Base-by-base conservation (phyloP, 2,113 vertebrate genomes). In the Tinamus guttatus region DNA sequence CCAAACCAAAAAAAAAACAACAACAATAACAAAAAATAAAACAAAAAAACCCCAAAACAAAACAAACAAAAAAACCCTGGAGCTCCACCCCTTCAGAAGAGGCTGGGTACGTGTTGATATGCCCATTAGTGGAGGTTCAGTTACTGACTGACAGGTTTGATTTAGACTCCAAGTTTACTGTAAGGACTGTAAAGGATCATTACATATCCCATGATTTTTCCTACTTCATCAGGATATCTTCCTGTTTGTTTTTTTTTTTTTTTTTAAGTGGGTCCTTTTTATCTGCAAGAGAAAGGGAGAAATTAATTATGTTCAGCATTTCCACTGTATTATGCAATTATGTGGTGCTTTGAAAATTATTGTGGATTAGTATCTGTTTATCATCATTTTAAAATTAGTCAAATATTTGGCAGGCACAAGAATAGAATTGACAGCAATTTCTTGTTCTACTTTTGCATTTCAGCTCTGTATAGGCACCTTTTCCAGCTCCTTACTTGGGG, bases 161-260 rank as follows among this genome's bases (percentile, higher is more conserved):
- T 79, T 64, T 16, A 6, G 38, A 0, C 7, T 5, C 30, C 13
- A 19, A 21, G 22, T 51, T 25, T 81, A 21, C 12, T 2, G 20
- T n/a, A 12, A 13, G 36, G 5, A 56, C 28, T 45, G 9, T 20
- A 41, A 18, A 4, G 38, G 54, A 32, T 84, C 49, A 43, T 14
- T 38, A 41, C 19, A 7, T 6, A 0, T 8, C 3, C 12, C 17
- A 2, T 16, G n/a, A 11, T 3, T 0, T 36, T 77, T 87, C 60
- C n/a, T 32, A 2, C 7, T 40, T 40, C 34, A 0, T 0, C 70
- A 20, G 41, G 12, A 2, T 58, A 27, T 28, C n/a, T 51, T n/a
- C 21, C 36, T 41, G 11, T 68, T n/a, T n/a, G 38, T 49, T 49
- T 49, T 9, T 49, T 49, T 49, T 45, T 45, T 17, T 45, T n/a